Base-by-base conservation (phyloP, 1,140 invertebrate species). In the Drosophila arizonae region DNA sequence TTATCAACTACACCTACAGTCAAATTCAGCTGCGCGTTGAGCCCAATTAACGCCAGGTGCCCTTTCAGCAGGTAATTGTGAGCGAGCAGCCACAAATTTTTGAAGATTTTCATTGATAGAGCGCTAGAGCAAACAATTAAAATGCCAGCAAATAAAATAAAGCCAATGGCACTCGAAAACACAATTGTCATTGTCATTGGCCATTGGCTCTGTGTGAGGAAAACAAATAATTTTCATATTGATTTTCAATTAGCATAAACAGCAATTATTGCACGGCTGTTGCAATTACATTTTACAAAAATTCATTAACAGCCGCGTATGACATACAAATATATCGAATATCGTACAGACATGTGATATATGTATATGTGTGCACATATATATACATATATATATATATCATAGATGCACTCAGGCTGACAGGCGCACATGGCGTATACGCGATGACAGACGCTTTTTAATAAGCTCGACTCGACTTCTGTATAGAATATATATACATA, bases 221-320 rank as follows among this genome's bases (percentile, higher is more conserved):
- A 46, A 26, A 41, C 11, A 57, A 39, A 64, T 70, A 43, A 56
- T 24, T 39, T 72, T 57, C 5, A 52, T 55, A 85, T 86, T 77
- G 81, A 68, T 72, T 85, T 86, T 81, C 60, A 75, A 86, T 85
- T 86, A 81, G 81, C 75, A 86, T 75, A 75, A 77, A 75, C 46
- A 39, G 46, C 58, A 78, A 78, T 78, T 81, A 81, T 76, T 65
- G 70, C 60, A 33, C 50, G 55, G 28, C 41, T 64, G 61, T 48
- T 64, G 24, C 56, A 76, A 66, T 79, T 64, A 73, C 48, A 60
- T 46, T 67, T 41, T 28, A 74, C 64, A 64, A 60, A 39, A 69
- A 84, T 76, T 66, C 80, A 79, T 76, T 64, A 64, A 64, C 30
- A 56, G 24, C 26, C 24, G 24, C 39, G 6, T 17, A 2, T 9